phyloP scores from a whole-genome alignment of 2,113 vertebrate species.

The Corydoras sp. region DNA sequence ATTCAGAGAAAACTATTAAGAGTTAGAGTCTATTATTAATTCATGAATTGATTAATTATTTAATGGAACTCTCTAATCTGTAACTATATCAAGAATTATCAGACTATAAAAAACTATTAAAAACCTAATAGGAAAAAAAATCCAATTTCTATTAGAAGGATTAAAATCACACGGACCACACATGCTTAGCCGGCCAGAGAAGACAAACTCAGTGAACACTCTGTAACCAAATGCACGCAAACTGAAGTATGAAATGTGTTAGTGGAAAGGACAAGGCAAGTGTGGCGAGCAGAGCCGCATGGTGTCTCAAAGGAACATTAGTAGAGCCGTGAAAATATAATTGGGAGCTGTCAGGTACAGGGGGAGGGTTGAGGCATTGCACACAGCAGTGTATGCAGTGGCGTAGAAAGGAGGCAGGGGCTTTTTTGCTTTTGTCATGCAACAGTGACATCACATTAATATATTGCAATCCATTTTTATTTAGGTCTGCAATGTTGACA shows the following conservation, averaged over 20 bases:
- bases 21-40: background rate
- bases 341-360: conserved; percentile 33
- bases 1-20: no score
- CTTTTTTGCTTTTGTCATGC: background rate
- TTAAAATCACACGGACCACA: background rate
- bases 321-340: conserved; percentile 35
- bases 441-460: background rate
- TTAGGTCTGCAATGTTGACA: no score
- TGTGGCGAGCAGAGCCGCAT: background rate
- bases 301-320: conserved; percentile 23
- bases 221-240: background rate
- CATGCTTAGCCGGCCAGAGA: background rate
- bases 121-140: background rate
- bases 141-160: background rate
- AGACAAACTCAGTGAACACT: conserved; percentile 2
- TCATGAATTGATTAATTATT: background rate
- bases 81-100: background rate
- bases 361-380: background rate
- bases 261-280: conserved; percentile 18
- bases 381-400: conserved; percentile 5
- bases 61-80: background rate
- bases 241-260: conserved; percentile 20
- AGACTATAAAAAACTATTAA: background rate
- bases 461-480: background rate
- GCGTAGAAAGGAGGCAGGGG: background rate